Evolutionary conservation across 2,113 vertebrate genomes (phyloP).

Genomic region (Perognathus longimembris): DNA sequence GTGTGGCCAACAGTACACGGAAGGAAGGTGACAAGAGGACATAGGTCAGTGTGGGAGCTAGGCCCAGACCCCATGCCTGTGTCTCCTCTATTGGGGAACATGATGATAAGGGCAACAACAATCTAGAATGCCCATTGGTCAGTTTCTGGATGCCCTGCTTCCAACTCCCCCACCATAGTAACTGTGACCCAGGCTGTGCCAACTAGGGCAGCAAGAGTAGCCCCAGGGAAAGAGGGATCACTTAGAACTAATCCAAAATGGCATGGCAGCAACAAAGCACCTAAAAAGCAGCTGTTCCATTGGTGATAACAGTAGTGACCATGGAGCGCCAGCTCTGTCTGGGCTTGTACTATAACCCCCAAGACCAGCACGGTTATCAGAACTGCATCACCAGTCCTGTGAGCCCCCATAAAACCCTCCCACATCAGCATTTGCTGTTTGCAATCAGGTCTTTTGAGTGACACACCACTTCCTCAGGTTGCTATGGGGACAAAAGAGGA

Average conservation of each 20-base stretch:
- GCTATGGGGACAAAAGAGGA: neutral
- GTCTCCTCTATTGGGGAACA: neutral
- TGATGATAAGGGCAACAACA: neutral
- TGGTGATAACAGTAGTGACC: neutral
- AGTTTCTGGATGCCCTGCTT: neutral
- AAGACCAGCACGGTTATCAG: neutral
- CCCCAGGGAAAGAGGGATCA: neutral
- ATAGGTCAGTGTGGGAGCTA: neutral
- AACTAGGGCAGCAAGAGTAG: neutral
- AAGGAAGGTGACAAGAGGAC: neutral
- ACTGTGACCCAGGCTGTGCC: neutral
- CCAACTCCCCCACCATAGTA: neutral
- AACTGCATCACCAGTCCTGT: neutral
- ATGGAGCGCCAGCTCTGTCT: neutral
- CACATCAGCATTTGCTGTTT: neutral
- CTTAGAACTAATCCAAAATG: conserved; percentile 2
- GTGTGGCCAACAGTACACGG: neutral
- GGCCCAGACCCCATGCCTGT: neutral
- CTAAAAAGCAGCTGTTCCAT: neutral
- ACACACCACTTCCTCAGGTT: neutral
- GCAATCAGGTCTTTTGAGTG: neutral
- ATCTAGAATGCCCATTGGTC: neutral
- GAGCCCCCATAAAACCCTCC: neutral
- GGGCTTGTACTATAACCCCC: neutral
- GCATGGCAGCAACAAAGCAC: neutral